Conservation (phyloP, 2,113 vertebrate genomes). For the Engraulis encrasicolus region DNA sequence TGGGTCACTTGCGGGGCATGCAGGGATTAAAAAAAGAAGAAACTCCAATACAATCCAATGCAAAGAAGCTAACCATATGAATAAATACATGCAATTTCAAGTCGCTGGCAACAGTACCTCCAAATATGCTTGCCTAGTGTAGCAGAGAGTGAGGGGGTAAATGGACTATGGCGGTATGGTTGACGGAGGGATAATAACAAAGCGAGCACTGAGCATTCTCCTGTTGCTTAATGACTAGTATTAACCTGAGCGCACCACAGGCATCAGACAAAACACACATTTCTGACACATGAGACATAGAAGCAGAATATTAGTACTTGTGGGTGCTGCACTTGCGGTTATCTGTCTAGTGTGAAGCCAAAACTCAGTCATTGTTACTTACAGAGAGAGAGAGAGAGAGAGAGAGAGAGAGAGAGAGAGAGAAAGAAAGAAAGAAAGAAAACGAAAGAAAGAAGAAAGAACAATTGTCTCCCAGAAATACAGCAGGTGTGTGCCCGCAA, state of each 20-base stretch:
- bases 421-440: too few species aligned
- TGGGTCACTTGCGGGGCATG: background rate
- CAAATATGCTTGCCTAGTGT: background rate
- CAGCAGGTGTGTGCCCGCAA: background rate
- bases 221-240: background rate
- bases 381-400: too few species aligned
- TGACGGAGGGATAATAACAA: background rate
- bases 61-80: background rate
- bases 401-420: too few species aligned
- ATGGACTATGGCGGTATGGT: background rate
- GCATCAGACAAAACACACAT: background rate
- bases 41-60: background rate
- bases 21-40: background rate
- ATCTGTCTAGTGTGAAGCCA: background rate
- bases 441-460: too few species aligned
- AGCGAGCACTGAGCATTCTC: background rate
- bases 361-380: too few species aligned
- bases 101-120: background rate
- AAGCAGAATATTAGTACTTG: background rate
- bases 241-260: background rate
- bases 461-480: background rate
- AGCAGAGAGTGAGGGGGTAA: background rate
- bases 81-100: slow-evolving; percentile 13
- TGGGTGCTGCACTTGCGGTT: background rate
- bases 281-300: background rate